A percentile compares a stretch with the other conserved stretches of the same genome.
Evolutionary conservation across 1,140 invertebrate species (phyloP).

Genomic region (Phthorimaea operculella): DNA sequence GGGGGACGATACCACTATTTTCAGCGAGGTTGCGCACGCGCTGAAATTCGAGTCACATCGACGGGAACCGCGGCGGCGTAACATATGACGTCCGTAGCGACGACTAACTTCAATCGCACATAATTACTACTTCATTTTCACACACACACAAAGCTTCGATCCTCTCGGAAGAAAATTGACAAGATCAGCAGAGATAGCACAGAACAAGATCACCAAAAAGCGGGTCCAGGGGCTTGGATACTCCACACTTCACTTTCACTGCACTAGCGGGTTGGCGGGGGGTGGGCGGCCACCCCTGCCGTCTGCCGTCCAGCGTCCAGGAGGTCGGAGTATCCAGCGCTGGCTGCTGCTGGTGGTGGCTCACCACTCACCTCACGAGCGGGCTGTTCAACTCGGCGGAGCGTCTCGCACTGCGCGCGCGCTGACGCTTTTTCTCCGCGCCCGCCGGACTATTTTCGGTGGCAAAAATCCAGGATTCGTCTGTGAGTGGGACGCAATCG

Average conservation of each 20-base stretch:
- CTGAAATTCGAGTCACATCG: conserved; percentile 58
- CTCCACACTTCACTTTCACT: conserved; percentile 28
- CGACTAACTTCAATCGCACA: neutral
- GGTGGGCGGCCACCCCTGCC: neutral
- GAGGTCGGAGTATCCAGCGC: conserved; percentile 36
- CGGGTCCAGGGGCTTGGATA: conserved; percentile 41
- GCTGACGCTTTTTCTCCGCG: conserved; percentile 41
- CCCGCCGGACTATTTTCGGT: conserved; percentile 64
- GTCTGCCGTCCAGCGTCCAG: neutral
- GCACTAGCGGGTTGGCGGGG: conserved; percentile 13
- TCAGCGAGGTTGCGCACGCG: conserved; percentile 52
- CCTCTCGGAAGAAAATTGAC: neutral
- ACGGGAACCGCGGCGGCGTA: conserved; percentile 22
- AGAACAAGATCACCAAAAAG: conserved; percentile 21
- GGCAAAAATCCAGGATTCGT: conserved; percentile 63
- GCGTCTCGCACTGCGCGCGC: conserved; percentile 61
- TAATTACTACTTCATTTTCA: neutral
- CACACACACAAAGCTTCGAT: neutral
- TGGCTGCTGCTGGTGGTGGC: conserved; percentile 8
- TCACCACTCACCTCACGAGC: conserved; percentile 55
- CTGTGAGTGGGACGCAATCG: conserved; percentile 38
- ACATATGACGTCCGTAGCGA: conserved; percentile 4
- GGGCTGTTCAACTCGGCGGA: conserved; percentile 64
- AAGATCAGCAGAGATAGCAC: conserved; percentile 7
- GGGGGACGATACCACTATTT: conserved; percentile 48